phyloP scores from a whole-genome alignment of 1,140 invertebrate species.

The Drosophila sp. region DNA sequence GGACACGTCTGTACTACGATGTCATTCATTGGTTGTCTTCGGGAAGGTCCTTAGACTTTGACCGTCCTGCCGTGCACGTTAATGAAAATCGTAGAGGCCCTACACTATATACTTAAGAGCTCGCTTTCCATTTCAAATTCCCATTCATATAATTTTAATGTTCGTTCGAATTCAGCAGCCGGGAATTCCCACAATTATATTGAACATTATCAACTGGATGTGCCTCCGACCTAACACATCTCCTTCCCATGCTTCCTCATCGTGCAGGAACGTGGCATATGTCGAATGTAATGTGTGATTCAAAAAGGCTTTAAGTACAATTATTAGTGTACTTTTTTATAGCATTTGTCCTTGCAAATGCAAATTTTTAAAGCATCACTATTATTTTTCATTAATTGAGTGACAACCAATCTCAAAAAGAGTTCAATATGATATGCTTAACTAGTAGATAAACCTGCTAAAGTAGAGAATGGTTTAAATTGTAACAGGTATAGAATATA shows the following conservation, averaged over 20 bases:
- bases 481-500: too few relatives aligned
- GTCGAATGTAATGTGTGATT: background rate
- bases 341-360: background rate
- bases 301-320: background rate
- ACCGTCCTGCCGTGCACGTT: constrained; percentile 44
- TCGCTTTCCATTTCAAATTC: constrained; percentile 60
- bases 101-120: constrained; percentile 23
- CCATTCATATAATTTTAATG: constrained; percentile 46
- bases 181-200: constrained; percentile 76
- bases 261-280: constrained; percentile 25
- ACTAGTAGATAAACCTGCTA: too few relatives aligned
- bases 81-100: constrained; percentile 56
- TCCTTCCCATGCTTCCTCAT: background rate
- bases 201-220: constrained; percentile 35
- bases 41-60: constrained; percentile 41
- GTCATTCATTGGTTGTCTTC: constrained; percentile 8
- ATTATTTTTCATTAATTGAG: too few relatives aligned
- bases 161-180: constrained; percentile 48
- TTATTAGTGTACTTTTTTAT: background rate
- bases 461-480: too few relatives aligned
- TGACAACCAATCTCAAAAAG: too few relatives aligned
- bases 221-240: background rate
- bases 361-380: too few relatives aligned
- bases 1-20: constrained; percentile 48
- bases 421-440: too few relatives aligned